A percentile compares a stretch with the other conserved stretches of the same genome.
Conservation (phyloP, 92 coral and sea anemone genomes). For the Anthopleura xanthogrammica region DNA sequence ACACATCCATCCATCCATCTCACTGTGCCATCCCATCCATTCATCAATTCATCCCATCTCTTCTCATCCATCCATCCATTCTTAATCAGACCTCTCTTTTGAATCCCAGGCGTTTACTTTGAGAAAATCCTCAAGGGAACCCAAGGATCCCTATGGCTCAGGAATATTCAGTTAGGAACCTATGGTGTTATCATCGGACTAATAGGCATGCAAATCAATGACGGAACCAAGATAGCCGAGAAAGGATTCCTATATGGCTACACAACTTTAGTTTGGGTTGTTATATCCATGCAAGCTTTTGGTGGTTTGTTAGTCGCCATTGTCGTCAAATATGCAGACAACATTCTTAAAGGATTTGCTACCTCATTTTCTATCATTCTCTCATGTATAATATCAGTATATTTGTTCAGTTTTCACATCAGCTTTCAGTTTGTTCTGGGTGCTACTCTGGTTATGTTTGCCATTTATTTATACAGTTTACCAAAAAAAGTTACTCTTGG, state of each 20-base stretch:
- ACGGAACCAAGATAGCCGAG: conserved; percentile 76
- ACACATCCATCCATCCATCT: too few relatives aligned
- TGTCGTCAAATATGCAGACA: conserved; percentile 98
- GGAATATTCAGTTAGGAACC: conserved; percentile 85
- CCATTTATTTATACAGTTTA: conserved; percentile 76
- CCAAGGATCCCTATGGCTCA: conserved; percentile 79
- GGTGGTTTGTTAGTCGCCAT: conserved; percentile 93
- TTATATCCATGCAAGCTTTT: conserved; percentile 86
- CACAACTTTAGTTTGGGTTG: conserved; percentile 74
- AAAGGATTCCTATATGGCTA: conserved; percentile 89
- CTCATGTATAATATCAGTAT: conserved; percentile 82
- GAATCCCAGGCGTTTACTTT: conserved; percentile 83
- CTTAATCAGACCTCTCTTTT: not conserved
- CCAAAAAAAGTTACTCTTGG: conserved; percentile 34
- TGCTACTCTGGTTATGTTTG: conserved; percentile 74
- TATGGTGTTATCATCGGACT: conserved; percentile 77
- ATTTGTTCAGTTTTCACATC: conserved; percentile 79
- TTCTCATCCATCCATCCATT: too few relatives aligned
- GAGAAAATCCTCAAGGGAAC: conserved; percentile 95
- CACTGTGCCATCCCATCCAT: too few relatives aligned
- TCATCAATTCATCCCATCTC: too few relatives aligned
- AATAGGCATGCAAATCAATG: conserved; percentile 86
- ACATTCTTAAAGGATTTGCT: conserved; percentile 96
- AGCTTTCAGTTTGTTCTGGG: conserved; percentile 77
- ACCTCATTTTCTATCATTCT: conserved; percentile 86